Evolutionary conservation across 2,113 vertebrate species (phyloP), one percentile per base, ranked within the genome.

Genomic region (Isichthys henryi): DNA sequence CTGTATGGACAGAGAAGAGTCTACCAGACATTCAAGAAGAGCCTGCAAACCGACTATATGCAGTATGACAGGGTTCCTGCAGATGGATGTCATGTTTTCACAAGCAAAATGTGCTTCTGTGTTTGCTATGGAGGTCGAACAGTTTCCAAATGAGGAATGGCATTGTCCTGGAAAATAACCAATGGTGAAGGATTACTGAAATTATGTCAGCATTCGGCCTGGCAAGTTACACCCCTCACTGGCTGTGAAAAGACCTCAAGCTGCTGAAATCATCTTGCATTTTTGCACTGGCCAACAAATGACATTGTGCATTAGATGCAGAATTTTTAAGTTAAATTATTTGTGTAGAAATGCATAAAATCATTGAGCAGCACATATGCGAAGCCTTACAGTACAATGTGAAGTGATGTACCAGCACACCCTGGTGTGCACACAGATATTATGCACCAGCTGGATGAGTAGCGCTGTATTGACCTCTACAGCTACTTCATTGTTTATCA

Each of bases 391-490:
- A 77, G 49, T 45, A 74, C 45, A 74, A 88, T 80, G 19, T 77
- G 88, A 88, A 88, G 19, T 77, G 88, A 52, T 83, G 50, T 50
- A 89, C 48, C 88, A 89, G 70, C 49, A 89, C 88, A 77, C 88
- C 88, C 88, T 89, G 74, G 74, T 53, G 88, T 82, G 70, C 88
- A 45, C 9, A 39, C 35, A 23, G 70, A 77, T n/a, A 52, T 46
- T 48, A 77, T 77, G 46, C 88, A 88, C 13, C 6, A 50, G 15
- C 48, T 43, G n/a, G 35, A 13, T 23, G 23, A 85, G 39, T 17
- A 13, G 19, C 10, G 45, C 43, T 46, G 82, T 21, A 85, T 85
- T 15, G 74, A 80, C 15, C 74, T 19, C 31, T 17, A 80, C 35
- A 15, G 74, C 82, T 23, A 4, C 8, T 7, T 21, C 45, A 48